Percentiles rank a stretch among this genome's conserved stretches.
phyloP scores from a whole-genome alignment of 2,888 invertebrate species.

The Microplitis manilae region DNA sequence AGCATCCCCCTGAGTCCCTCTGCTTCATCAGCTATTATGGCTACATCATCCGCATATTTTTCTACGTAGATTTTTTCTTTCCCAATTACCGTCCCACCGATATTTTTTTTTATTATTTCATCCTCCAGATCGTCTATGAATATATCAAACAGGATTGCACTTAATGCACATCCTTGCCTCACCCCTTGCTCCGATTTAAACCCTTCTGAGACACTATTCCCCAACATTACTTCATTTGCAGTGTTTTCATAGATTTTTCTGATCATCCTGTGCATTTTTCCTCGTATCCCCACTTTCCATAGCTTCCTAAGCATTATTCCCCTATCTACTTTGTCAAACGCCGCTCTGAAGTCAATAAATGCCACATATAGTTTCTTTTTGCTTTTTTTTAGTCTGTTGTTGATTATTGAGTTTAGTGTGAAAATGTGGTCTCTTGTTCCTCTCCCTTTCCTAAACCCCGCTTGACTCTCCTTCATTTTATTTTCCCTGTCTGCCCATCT shows the following conservation, averaged over 20 bases:
- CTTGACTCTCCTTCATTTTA: too few species aligned
- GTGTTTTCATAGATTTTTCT: slow-evolving; percentile 1
- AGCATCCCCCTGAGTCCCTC: not conserved
- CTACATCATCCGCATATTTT: slow-evolving; percentile 31
- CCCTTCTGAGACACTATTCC: not conserved
- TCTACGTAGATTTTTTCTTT: slow-evolving; percentile 6
- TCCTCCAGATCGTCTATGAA: slow-evolving; percentile 15
- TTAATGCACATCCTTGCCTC: slow-evolving; percentile 10
- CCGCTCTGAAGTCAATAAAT: not conserved
- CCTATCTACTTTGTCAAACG: not conserved
- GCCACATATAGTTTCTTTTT: not conserved
- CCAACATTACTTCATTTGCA: not conserved
- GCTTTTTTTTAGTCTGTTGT: not conserved
- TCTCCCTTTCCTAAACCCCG: too few species aligned
- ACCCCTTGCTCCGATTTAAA: slow-evolving; percentile 13
- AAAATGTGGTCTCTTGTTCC: too few species aligned
- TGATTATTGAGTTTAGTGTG: slow-evolving; percentile 3
- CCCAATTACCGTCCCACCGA: slow-evolving; percentile 23
- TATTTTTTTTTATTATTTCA: not conserved
- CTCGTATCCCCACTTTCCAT: not conserved
- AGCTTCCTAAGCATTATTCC: not conserved
- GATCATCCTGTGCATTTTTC: slow-evolving; percentile 7
- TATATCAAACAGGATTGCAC: slow-evolving; percentile 6
- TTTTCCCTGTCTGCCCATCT: not conserved
- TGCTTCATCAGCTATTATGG: slow-evolving; percentile 15